A percentile compares a stretch with the other conserved stretches of the same genome.
Evolutionary conservation across 2,888 invertebrate genomes (phyloP).

Genomic region (Esperia sulphurella): DNA sequence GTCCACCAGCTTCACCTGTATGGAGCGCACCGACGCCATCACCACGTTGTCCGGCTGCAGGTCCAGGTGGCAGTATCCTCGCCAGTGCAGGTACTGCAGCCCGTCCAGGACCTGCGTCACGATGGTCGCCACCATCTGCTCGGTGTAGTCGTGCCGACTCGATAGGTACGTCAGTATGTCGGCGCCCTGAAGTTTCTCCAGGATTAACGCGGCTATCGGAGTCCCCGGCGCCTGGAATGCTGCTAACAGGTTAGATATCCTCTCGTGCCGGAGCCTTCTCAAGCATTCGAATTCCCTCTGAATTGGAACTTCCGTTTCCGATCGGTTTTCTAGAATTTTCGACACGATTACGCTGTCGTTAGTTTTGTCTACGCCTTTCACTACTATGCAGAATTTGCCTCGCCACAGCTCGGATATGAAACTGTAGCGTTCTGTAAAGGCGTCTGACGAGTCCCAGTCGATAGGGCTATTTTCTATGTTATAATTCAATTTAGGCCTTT

Average conservation of each 20-base stretch:
- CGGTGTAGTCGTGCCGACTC: conserved; percentile 93
- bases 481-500: conserved; percentile 85
- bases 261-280: conserved; percentile 90
- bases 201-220: conserved; percentile 84
- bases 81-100: conserved; percentile 96
- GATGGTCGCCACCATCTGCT: conserved; percentile 93
- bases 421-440: conserved; percentile 87
- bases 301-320: conserved; percentile 82
- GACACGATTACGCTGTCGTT: conserved; percentile 88
- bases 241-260: conserved; percentile 87
- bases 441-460: conserved; percentile 84
- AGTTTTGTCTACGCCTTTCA: conserved; percentile 86
- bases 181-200: conserved; percentile 94
- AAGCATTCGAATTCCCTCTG: conserved; percentile 91
- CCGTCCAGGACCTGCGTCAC: conserved; percentile 93
- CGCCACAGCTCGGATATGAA: conserved; percentile 92
- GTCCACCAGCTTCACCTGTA: conserved; percentile 94
- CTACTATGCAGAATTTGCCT: conserved; percentile 92
- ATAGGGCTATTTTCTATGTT: conserved; percentile 85
- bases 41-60: conserved; percentile 97
- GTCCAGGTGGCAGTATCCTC: conserved; percentile 92
- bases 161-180: conserved; percentile 94
- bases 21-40: conserved; percentile 90
- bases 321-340: conserved; percentile 87
- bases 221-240: conserved; percentile 85